Percentiles rank a stretch among this genome's conserved stretches.
phyloP scores from a whole-genome alignment of 2,113 vertebrate genomes.

The Carettochelys insculpta region DNA sequence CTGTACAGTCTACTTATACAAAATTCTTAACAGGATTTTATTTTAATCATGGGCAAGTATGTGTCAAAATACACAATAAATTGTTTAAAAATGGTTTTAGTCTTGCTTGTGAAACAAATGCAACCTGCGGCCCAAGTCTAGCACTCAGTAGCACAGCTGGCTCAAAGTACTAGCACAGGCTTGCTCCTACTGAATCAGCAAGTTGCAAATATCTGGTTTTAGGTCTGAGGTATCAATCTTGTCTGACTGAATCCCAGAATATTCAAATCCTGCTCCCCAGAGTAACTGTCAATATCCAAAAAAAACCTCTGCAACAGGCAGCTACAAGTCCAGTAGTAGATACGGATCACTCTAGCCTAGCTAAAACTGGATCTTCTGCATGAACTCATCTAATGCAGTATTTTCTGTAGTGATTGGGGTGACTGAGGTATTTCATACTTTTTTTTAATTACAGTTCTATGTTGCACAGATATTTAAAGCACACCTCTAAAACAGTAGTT shows the following conservation, averaged over 20 bases:
- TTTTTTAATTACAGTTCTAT: too few species aligned
- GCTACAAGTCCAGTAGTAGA: not conserved
- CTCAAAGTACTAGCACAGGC: too few species aligned
- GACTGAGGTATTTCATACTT: not conserved
- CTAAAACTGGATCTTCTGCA: not conserved
- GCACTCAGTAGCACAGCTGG: not conserved
- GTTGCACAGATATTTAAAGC: too few species aligned
- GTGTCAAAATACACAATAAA: slow-evolving; percentile 58
- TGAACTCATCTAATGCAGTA: not conserved
- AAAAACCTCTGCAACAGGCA: not conserved
- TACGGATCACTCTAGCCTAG: rapidly evolving
- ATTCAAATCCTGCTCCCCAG: not conserved
- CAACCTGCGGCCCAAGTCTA: not conserved
- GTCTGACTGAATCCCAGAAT: not conserved
- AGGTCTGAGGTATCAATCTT: not conserved
- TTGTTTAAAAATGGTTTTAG: not conserved
- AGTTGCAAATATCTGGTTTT: not conserved
- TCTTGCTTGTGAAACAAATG: slow-evolving; percentile 21
- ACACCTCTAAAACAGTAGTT: too few species aligned
- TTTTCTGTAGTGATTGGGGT: not conserved
- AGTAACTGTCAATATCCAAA: not conserved
- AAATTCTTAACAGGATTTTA: slow-evolving; percentile 44
- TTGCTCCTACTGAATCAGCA: too few species aligned
- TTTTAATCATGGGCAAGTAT: not conserved
- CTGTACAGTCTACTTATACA: not conserved